Conservation (phyloP, 2,797 vertebrate species). For the Sebastes miniatus region DNA sequence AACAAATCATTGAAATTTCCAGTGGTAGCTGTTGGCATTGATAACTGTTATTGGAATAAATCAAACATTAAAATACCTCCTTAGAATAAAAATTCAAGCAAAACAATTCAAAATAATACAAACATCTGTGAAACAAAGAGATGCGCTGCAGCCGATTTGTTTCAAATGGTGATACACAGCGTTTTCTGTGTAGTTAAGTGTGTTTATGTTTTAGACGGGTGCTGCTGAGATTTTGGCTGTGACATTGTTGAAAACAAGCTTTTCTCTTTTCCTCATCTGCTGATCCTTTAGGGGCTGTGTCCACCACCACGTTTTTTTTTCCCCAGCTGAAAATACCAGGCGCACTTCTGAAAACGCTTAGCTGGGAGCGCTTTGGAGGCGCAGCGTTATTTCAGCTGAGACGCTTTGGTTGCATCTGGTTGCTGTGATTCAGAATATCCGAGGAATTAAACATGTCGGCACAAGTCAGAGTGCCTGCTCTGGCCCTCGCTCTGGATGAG, state of each 20-base stretch:
- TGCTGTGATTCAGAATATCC: too few species aligned
- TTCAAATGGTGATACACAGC: background rate
- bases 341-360: too few species aligned
- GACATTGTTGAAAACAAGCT: background rate
- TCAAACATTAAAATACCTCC: background rate
- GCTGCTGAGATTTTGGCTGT: background rate
- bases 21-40: background rate
- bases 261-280: background rate
- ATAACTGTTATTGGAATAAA: background rate
- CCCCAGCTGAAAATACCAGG: background rate
- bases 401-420: too few species aligned
- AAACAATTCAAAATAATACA: background rate
- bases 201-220: background rate
- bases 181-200: background rate
- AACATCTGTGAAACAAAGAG: background rate
- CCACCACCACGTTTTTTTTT: too few species aligned
- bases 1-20: background rate
- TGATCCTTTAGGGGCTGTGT: background rate
- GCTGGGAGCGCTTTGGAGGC: too few species aligned
- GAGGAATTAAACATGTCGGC: too few species aligned
- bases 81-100: background rate
- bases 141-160: background rate
- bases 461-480: too few species aligned
- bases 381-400: too few species aligned
- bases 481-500: too few species aligned